Evolutionary conservation across 2,888 invertebrate genomes (phyloP), one percentile per base, ranked within the genome.

Genomic region (Amphipoea oculea): DNA sequence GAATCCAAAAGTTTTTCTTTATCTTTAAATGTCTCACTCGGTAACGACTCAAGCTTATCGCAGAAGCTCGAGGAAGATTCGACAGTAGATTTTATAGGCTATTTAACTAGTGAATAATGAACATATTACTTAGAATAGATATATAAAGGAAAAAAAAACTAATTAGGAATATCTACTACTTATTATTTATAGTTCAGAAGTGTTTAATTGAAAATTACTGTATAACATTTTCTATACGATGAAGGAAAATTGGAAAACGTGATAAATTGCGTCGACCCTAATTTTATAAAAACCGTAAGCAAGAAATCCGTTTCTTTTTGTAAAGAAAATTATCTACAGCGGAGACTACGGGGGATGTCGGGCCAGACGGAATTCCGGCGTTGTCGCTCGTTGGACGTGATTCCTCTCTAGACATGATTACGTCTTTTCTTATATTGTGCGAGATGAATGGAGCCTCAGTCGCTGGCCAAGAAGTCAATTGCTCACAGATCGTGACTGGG

Each of bases 361-460:
- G 92, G 92, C 92, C 89, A 88, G 92, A 92, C 96, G 96, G 96
- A 96, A 95, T 95, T 96, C 96, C 96, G 96, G 95, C 93, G 94
- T 92, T 94, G 95, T 94, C 93, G 94, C 92, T 93, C 93, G 94
- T 94, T 93, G 94, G 91, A 96, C 96, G 96, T 96, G 96, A 95
- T 95, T 96, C 94, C 92, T 94, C 93, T 93, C 92, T 89, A 93
- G 95, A 93, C 94, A 95, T 94, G 94, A 95, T 96, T 96, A 95
- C 95, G 93, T 92, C 95, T 95, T 95, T 95, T 95, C 94, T 95
- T 95, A 95, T 94, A 95, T 95, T 95, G 95, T 95, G 91, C 82
- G 92, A 92, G 92, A 93, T 95, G 95, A 96, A 96, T 95, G 91
- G 94, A 91, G 89, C 90, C 88, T 85, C 90, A 89, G 91, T 86